Evolutionary conservation across 2,113 vertebrate genomes (phyloP).

Genomic region (Anarrhichthys ocellatus): DNA sequence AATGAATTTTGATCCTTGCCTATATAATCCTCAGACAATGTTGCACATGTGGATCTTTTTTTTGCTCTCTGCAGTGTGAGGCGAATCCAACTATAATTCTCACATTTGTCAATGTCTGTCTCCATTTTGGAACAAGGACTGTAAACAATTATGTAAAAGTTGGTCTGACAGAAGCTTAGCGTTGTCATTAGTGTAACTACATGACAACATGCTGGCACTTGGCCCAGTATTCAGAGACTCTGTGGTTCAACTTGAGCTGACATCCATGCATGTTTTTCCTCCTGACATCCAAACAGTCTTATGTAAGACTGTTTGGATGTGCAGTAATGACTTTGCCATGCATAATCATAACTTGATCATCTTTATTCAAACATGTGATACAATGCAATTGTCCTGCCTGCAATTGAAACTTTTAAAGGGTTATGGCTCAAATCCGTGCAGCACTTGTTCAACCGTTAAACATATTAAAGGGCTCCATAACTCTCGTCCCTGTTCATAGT

Average conservation of each 20-base stretch:
- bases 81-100: conserved; percentile 11
- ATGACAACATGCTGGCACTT: conserved; percentile 55
- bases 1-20: conserved; percentile 32
- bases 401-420: conserved; percentile 18
- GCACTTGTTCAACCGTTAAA: conserved; percentile 56
- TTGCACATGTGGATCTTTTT: conserved; percentile 16
- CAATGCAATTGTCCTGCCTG: conserved; percentile 24
- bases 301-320: conserved; percentile 45
- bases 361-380: conserved; percentile 39
- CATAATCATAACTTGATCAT: conserved; percentile 40
- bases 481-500: conserved; percentile 41
- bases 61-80: conserved; percentile 11
- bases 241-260: conserved; percentile 24
- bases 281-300: conserved; percentile 44
- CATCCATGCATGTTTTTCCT: conserved; percentile 34
- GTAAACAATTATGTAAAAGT: conserved; percentile 37
- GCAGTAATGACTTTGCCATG: conserved; percentile 47
- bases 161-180: conserved; percentile 45
- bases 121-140: conserved; percentile 12
- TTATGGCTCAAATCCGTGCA: conserved; percentile 35
- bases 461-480: conserved; percentile 49
- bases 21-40: conserved; percentile 1
- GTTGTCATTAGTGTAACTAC: conserved; percentile 36
- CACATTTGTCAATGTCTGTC: conserved; percentile 23
- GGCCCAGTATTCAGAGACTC: conserved; percentile 27